phyloP scores from a whole-genome alignment of 2,888 invertebrate species.

The Griposia aprilina region DNA sequence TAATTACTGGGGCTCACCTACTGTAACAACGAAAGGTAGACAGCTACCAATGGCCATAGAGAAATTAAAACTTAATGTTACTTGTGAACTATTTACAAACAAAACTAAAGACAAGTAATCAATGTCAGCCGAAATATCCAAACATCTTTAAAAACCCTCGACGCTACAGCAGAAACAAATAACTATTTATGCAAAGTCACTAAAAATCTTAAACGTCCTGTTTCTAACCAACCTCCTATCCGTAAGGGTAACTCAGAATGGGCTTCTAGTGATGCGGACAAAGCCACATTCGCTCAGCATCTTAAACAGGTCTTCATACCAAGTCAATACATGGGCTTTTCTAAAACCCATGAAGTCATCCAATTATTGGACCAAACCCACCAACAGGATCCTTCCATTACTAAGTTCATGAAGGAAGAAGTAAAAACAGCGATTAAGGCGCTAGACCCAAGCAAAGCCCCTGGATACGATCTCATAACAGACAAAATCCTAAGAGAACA shows the following conservation, averaged over 20 bases:
- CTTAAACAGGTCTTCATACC: neutral
- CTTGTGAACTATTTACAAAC: neutral
- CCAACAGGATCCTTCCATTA: neutral
- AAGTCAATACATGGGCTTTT: neutral
- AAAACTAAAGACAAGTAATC: neutral
- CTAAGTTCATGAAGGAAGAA: neutral
- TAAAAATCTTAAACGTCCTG: neutral
- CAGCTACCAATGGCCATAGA: too few species aligned
- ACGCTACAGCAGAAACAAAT: neutral
- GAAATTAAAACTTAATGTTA: too few species aligned
- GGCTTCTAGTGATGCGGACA: neutral
- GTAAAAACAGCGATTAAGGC: neutral
- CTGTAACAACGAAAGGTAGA: too few species aligned
- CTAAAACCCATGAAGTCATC: constrained; percentile 5
- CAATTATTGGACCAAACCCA: neutral
- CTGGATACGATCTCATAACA: constrained; percentile 7
- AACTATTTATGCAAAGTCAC: neutral
- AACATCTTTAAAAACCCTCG: neutral
- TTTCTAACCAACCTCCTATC: neutral
- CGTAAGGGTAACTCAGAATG: neutral
- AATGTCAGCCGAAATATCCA: neutral
- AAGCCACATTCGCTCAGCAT: constrained; percentile 1
- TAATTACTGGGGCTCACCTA: too few species aligned
- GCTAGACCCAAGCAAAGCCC: neutral
- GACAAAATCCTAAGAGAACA: neutral